Evolutionary conservation across 2,113 vertebrate species (phyloP).

Genomic region (Amblyopsis rosae): DNA sequence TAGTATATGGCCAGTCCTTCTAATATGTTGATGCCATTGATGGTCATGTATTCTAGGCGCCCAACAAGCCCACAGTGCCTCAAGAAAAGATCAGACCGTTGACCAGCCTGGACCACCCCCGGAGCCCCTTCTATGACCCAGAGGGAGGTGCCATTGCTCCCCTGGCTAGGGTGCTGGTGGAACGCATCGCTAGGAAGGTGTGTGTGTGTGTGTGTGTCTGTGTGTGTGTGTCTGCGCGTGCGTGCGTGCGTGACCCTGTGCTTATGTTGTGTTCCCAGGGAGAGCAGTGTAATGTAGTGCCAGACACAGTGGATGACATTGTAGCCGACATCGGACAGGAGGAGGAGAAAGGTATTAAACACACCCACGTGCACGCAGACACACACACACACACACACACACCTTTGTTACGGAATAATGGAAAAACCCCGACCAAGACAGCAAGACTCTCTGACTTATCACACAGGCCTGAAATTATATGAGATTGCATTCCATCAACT

Average conservation of each 20-base stretch:
- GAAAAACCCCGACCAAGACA: constrained; percentile 12
- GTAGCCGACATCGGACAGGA: constrained; percentile 92
- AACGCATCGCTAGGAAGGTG: constrained; percentile 96
- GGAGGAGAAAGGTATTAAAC: constrained; percentile 86
- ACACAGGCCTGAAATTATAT: constrained; percentile 21
- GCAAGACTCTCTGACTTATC: constrained; percentile 14
- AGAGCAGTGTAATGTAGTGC: constrained; percentile 92
- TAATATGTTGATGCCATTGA: neutral
- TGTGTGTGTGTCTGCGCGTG: neutral
- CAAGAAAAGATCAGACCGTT: constrained; percentile 93
- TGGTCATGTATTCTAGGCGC: constrained; percentile 77
- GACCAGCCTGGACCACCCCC: constrained; percentile 92
- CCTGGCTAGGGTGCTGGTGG: constrained; percentile 87
- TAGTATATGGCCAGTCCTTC: neutral
- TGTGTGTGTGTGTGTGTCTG: neutral
- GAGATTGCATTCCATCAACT: constrained; percentile 16
- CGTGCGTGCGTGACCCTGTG: neutral
- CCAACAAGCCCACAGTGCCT: constrained; percentile 90
- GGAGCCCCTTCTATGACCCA: constrained; percentile 94
- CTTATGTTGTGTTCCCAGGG: constrained; percentile 81
- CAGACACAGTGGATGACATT: constrained; percentile 93
- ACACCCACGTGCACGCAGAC: neutral
- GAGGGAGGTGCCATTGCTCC: constrained; percentile 88
- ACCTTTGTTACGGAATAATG: no score
- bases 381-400: neutral